A percentile compares a stretch with the other conserved stretches of the same genome.
Evolutionary conservation across 1,140 invertebrate species (phyloP).

Genomic region (Calephelis nemesis): DNA sequence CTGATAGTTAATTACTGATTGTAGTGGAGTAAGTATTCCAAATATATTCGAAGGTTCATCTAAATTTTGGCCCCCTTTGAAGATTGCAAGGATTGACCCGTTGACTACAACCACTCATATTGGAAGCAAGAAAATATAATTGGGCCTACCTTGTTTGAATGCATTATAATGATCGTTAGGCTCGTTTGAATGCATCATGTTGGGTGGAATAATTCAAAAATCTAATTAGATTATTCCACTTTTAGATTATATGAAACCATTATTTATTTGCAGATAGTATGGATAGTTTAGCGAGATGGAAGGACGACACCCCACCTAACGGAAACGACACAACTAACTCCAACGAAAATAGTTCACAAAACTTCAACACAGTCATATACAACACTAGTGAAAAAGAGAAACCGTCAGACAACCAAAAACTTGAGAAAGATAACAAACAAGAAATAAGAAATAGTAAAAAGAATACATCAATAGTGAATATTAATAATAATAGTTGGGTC

Average conservation of each 20-base stretch:
- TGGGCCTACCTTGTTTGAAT: no score
- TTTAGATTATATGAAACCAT: background rate
- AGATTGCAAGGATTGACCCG: no score
- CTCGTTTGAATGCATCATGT: no score
- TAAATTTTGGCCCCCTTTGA: no score
- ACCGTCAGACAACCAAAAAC: constrained; percentile 51
- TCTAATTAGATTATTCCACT: no score
- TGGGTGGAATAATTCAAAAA: no score
- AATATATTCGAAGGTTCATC: no score
- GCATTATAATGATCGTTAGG: no score
- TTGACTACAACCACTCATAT: no score
- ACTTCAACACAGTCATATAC: constrained; percentile 76
- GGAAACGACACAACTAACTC: constrained; percentile 65
- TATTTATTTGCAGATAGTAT: constrained; percentile 64
- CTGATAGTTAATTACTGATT: no score
- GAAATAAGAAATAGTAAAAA: constrained; percentile 57
- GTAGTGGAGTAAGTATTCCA: no score
- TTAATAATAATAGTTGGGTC: constrained; percentile 75
- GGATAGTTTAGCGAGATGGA: constrained; percentile 76
- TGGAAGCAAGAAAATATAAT: no score
- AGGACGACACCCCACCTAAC: constrained; percentile 77
- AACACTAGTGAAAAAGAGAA: constrained; percentile 65
- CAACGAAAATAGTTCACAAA: constrained; percentile 74
- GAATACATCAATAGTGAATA: constrained; percentile 73
- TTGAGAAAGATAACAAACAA: constrained; percentile 52